Conservation (phyloP, 1,140 invertebrate species). For the Aporrectodea caliginosa region DNA sequence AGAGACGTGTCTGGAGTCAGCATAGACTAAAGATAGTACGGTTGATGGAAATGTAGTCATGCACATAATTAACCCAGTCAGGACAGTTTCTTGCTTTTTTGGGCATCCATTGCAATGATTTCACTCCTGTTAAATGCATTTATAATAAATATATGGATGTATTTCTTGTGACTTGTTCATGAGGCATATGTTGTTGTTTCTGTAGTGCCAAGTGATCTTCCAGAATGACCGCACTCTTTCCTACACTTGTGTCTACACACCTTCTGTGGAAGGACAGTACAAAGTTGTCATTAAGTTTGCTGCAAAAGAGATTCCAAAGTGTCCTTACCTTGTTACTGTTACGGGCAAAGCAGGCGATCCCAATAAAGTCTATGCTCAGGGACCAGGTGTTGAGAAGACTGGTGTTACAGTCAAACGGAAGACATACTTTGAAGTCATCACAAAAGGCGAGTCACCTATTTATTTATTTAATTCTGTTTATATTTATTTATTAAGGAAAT, state of each 20-base stretch:
- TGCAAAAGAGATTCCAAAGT: constrained; percentile 70
- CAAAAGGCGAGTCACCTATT: constrained; percentile 63
- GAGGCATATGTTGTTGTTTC: not conserved
- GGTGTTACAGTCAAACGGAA: constrained; percentile 47
- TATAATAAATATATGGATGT: too few relatives aligned
- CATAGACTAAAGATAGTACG: too few relatives aligned
- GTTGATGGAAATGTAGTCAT: too few relatives aligned
- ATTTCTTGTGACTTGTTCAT: too few relatives aligned
- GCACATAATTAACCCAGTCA: too few relatives aligned
- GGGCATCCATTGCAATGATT: too few relatives aligned
- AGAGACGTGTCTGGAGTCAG: too few relatives aligned
- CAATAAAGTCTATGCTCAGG: constrained; percentile 60
- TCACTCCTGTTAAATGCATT: too few relatives aligned
- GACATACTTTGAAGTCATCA: constrained; percentile 66
- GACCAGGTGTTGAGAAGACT: constrained; percentile 53
- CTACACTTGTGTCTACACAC: constrained; percentile 74
- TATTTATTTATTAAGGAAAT: too few relatives aligned
- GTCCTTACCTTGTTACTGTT: constrained; percentile 74
- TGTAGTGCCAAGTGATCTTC: constrained; percentile 69
- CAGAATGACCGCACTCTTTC: constrained; percentile 78
- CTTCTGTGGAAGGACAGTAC: constrained; percentile 69
- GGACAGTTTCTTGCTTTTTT: too few relatives aligned
- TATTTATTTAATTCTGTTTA: too few relatives aligned
- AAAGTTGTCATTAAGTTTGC: constrained; percentile 67
- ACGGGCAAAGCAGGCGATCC: constrained; percentile 80